phyloP scores from a whole-genome alignment of 2,888 invertebrate species.

The Suillia variegata region DNA sequence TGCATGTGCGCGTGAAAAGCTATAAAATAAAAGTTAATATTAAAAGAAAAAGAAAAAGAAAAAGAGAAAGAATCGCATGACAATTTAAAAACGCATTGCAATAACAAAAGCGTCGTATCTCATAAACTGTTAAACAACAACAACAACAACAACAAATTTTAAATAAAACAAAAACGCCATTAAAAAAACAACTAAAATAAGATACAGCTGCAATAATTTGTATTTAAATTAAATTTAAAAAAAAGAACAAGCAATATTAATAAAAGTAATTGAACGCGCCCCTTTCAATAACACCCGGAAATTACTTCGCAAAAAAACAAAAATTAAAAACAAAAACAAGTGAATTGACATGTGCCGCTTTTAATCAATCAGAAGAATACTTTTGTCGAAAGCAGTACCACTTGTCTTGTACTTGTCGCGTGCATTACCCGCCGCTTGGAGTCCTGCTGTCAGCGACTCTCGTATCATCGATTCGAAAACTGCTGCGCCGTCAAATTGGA shows the following conservation, averaged over 20 bases:
- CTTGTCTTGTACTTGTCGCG: too few relatives aligned
- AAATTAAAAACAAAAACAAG: too few relatives aligned
- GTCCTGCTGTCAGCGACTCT: too few relatives aligned
- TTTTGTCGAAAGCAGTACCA: too few relatives aligned
- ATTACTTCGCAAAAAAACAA: too few relatives aligned
- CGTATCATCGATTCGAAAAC: too few relatives aligned
- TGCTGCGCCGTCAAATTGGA: constrained; percentile 42
- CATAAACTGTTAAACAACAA: not conserved
- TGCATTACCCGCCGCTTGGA: not conserved
- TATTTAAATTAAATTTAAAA: constrained; percentile 3
- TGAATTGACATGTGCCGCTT: too few relatives aligned
- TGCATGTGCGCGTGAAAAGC: constrained; percentile 15
- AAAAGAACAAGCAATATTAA: constrained; percentile 2
- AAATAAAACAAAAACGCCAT: not conserved
- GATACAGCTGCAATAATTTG: not conserved
- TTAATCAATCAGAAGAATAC: too few relatives aligned
- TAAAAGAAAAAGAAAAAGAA: constrained; percentile 8
- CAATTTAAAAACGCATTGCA: constrained; percentile 18
- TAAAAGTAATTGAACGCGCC: constrained; percentile 11
- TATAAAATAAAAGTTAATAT: constrained; percentile 16
- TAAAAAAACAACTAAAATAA: too few relatives aligned
- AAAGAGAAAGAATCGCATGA: constrained; percentile 19
- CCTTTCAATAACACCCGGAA: too few relatives aligned
- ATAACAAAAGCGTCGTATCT: constrained; percentile 6
- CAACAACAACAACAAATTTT: not conserved